phyloP scores from a whole-genome alignment of 2,797 vertebrate species.

The Hydrocynus forskahlii region DNA sequence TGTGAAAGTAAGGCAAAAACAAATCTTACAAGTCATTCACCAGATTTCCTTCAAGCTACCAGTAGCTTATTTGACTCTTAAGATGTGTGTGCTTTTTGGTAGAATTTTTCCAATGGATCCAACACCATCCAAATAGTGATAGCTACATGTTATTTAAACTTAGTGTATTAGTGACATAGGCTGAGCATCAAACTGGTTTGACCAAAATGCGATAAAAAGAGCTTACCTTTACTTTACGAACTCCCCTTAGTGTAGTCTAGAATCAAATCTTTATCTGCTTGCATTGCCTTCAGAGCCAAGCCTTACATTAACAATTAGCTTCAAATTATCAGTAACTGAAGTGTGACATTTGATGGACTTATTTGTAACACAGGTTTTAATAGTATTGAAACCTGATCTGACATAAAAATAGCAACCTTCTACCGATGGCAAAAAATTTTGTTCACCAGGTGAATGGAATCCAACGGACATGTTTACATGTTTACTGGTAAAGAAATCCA shows the following conservation, averaged over 20 bases:
- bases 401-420: background rate
- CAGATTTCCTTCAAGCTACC: constrained; percentile 43
- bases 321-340: too few species aligned
- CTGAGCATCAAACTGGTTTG: background rate
- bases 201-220: background rate
- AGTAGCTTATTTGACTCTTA: constrained; percentile 41
- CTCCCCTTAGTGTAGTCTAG: background rate
- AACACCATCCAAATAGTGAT: background rate
- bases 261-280: background rate
- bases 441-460: background rate
- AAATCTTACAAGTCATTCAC: constrained; percentile 5
- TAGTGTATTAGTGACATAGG: background rate
- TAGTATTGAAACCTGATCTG: background rate
- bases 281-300: background rate
- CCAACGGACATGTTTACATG: background rate
- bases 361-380: background rate
- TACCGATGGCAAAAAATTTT: background rate
- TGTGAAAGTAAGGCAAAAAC: constrained; percentile 54
- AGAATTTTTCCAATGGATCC: constrained; percentile 10
- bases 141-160: background rate
- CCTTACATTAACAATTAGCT: background rate
- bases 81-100: constrained; percentile 23
- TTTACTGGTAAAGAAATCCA: constrained; percentile 13
- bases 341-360: background rate
- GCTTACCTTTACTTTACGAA: constrained; percentile 15